These are phyloP conservation scores for Lepus americanus DNA, from an alignment of 2,113 vertebrate species.

Conservation along the genomic window DNA sequence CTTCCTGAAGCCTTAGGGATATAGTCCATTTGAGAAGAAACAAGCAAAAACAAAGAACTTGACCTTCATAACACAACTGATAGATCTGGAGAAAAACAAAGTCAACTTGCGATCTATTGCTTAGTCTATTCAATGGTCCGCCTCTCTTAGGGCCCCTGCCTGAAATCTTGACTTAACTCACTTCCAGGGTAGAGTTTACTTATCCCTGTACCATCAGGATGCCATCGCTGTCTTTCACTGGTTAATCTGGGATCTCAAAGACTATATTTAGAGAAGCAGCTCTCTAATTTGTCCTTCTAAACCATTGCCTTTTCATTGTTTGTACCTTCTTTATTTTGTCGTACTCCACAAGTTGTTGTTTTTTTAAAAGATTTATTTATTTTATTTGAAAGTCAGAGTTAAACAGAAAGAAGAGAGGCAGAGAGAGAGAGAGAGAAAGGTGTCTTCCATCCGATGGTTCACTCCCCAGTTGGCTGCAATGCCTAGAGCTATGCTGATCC, in stretches of 20 bases:
- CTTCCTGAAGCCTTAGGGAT: slow-evolving; percentile 11
- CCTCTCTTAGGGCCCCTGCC: neutral
- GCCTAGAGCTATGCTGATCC: too few relatives aligned
- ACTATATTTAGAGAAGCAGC: neutral
- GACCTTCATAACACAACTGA: neutral
- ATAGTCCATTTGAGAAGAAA: slow-evolving; percentile 25
- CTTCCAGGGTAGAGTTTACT: neutral
- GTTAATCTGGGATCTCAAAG: neutral
- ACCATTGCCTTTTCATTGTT: neutral
- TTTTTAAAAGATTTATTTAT: too few relatives aligned
- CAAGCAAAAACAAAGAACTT: neutral
- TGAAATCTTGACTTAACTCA: neutral
- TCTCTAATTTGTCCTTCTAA: neutral
- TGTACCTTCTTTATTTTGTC: slow-evolving; percentile 31
- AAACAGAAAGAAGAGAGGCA: too few relatives aligned
- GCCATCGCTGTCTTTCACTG: neutral
- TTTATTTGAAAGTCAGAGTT: too few relatives aligned
- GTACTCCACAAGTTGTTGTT: neutral
- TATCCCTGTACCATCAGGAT: neutral
- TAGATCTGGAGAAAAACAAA: slow-evolving; percentile 9
- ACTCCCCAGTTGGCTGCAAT: too few relatives aligned
- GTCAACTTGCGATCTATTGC: neutral
- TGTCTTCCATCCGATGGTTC: too few relatives aligned
- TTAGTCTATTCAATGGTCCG: neutral
- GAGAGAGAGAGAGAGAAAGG: too few relatives aligned